phyloP scores from a whole-genome alignment of 2,888 invertebrate species.

The Tricholauxania praeusta region DNA sequence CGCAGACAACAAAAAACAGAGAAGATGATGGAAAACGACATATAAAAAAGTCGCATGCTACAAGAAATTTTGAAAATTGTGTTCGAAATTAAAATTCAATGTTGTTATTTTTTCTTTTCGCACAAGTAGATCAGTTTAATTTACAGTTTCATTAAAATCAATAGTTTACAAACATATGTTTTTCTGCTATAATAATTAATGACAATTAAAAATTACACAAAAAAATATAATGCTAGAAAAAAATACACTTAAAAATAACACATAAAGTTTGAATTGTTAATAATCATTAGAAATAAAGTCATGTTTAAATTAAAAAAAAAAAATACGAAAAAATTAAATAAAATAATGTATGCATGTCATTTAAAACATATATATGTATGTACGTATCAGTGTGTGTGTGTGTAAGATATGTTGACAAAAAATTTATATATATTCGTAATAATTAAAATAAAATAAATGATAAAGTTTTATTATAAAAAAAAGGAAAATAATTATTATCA shows the following conservation, averaged over 20 bases:
- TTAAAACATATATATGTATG: background rate
- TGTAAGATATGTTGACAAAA: background rate
- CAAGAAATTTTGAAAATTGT: conserved; percentile 2
- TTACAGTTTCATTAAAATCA: conserved; percentile 33
- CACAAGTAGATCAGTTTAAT: conserved; percentile 28
- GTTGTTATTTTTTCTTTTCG: conserved; percentile 23
- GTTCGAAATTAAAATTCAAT: conserved; percentile 15
- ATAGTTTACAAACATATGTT: conserved; percentile 32
- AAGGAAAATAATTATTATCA: background rate
- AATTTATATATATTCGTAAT: background rate
- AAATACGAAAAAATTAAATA: background rate
- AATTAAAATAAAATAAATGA: background rate
- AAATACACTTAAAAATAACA: conserved; percentile 24
- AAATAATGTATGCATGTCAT: too few relatives aligned
- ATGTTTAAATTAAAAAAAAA: conserved; percentile 1
- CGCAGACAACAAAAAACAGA: background rate
- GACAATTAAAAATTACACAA: conserved; percentile 18
- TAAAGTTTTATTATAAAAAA: background rate
- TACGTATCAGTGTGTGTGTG: background rate
- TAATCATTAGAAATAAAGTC: conserved; percentile 10
- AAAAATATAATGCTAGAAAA: background rate
- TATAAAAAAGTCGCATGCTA: background rate
- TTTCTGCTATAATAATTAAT: conserved; percentile 13
- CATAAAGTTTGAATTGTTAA: conserved; percentile 12
- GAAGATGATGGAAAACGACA: background rate